These are phyloP conservation scores for Oreochromis aureus DNA, from an alignment of 2,113 vertebrate species.

Conservation along the genomic window DNA sequence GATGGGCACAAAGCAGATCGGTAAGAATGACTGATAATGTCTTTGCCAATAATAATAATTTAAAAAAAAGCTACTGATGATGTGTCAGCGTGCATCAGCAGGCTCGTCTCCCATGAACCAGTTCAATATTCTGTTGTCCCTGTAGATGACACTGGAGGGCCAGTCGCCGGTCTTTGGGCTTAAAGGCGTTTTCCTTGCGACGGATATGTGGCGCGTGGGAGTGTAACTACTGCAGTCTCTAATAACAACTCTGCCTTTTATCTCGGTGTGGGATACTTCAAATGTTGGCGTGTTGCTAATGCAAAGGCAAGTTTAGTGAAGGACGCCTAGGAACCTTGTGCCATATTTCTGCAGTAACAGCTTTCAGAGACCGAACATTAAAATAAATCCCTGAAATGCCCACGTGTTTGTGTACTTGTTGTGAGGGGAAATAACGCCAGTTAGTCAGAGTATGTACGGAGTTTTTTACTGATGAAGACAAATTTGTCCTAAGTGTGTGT, in stretches of 20 bases:
- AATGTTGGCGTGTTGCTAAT: not conserved
- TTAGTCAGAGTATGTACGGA: not conserved
- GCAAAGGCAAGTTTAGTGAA: not conserved
- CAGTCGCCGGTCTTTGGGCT: not conserved
- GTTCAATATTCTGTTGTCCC: not conserved
- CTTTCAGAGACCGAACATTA: not conserved
- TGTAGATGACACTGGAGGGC: not conserved
- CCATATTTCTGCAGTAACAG: not conserved
- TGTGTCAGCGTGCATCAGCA: not conserved
- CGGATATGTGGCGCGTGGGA: conserved; percentile 19
- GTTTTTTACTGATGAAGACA: not conserved
- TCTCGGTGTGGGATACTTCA: not conserved
- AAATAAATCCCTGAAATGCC: not conserved
- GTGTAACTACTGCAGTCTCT: conserved; percentile 22
- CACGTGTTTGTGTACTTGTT: not conserved
- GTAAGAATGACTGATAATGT: not conserved
- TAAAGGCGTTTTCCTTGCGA: not conserved
- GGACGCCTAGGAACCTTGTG: not conserved
- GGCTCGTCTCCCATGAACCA: not conserved
- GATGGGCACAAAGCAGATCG: not conserved
- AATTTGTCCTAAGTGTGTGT: not conserved
- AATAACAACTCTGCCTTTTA: conserved; percentile 31
- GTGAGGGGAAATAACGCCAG: not conserved
- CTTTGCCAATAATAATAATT: not conserved
- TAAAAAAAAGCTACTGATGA: not conserved